Conservation (phyloP, 92 coral and sea anemone species). For the Ricordea florida region DNA sequence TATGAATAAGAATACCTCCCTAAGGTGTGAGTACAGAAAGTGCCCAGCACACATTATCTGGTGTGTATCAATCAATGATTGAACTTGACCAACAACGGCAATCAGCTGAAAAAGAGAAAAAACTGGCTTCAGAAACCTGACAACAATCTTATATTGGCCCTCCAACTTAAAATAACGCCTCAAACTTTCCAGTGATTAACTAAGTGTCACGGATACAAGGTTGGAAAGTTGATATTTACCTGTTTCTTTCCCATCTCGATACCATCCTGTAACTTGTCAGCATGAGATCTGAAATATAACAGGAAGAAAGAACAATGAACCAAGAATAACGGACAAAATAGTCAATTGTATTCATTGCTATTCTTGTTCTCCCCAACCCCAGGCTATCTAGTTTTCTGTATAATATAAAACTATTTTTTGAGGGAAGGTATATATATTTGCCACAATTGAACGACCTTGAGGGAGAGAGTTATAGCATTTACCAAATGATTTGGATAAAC, state of each 20-base stretch:
- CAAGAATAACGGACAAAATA: background rate
- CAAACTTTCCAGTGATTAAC: too few species aligned
- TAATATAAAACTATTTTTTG: too few species aligned
- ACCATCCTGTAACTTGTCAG: slow-evolving; percentile 76
- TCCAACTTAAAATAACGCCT: background rate
- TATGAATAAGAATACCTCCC: slow-evolving; percentile 68
- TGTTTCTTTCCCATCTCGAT: slow-evolving; percentile 88
- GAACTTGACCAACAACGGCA: slow-evolving; percentile 89
- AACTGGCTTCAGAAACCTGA: background rate
- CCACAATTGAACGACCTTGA: too few species aligned
- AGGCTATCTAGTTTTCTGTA: too few species aligned
- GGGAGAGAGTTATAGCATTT: too few species aligned
- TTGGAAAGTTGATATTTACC: slow-evolving; percentile 28
- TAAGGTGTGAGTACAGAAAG: slow-evolving; percentile 88
- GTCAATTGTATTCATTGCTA: too few species aligned
- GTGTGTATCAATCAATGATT: slow-evolving; percentile 92
- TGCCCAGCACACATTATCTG: slow-evolving; percentile 99
- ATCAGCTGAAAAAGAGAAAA: slow-evolving; percentile 64
- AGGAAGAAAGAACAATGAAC: too few species aligned
- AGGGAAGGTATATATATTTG: too few species aligned
- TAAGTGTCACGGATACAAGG: too few species aligned
- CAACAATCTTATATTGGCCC: background rate
- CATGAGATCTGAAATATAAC: slow-evolving; percentile 53
- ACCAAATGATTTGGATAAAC: too few species aligned
- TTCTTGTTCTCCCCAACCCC: too few species aligned